phyloP scores from a whole-genome alignment of 2,113 vertebrate species.

The Triplophysa rosa region DNA sequence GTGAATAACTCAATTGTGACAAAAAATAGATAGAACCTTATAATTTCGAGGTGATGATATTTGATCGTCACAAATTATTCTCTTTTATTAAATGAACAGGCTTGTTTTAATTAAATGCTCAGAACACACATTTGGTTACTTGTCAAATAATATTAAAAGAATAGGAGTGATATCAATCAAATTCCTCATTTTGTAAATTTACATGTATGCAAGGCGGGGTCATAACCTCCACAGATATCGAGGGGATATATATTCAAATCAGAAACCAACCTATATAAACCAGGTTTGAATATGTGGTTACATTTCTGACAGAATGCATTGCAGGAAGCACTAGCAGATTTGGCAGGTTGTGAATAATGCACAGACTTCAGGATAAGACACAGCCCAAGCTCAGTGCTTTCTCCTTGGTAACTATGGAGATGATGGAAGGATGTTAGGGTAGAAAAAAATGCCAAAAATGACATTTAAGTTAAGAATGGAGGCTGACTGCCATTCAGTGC shows the following conservation, averaged over 20 bases:
- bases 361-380: not conserved
- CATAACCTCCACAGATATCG: not conserved
- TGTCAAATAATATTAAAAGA: no score
- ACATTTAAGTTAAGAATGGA: no score
- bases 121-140: no score
- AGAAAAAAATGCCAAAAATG: no score
- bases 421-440: not conserved
- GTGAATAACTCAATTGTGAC: no score
- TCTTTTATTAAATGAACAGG: no score
- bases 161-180: not conserved
- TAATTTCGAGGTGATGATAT: no score
- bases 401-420: not conserved
- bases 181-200: not conserved
- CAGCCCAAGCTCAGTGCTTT: not conserved
- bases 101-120: no score
- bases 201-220: not conserved
- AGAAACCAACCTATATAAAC: not conserved
- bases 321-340: not conserved
- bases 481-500: no score
- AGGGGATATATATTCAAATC: not conserved
- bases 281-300: not conserved
- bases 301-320: not conserved
- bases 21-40: no score
- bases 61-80: no score
- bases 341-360: constrained; percentile 11